Conservation (phyloP, 2,797 vertebrate species). For the Rallus crepitans region DNA sequence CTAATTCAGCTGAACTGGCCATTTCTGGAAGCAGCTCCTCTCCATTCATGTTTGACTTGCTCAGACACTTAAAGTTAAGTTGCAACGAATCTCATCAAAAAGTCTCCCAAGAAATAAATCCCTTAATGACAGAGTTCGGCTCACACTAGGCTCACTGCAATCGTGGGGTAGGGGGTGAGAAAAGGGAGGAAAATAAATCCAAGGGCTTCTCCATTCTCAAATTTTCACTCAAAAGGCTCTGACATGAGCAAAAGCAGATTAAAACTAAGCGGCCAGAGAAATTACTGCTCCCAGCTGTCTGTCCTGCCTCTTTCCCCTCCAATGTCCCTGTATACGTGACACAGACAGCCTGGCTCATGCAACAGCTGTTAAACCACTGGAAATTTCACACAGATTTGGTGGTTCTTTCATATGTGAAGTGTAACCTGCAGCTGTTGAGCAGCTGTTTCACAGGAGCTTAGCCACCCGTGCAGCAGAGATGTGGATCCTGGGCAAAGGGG, state of each 20-base stretch:
- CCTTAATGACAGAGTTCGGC: not conserved
- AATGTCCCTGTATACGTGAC: not conserved
- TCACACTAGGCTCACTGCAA: not conserved
- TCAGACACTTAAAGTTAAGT: not conserved
- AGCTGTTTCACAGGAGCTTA: conserved; percentile 24
- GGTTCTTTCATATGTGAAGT: conserved; percentile 48
- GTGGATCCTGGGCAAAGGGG: not conserved
- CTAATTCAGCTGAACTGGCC: not conserved
- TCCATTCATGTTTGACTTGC: not conserved
- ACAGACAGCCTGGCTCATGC: conserved; percentile 66
- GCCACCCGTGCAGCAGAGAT: not conserved
- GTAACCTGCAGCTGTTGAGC: conserved; percentile 62
- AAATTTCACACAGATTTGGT: conserved; percentile 69
- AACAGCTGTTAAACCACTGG: conserved; percentile 70
- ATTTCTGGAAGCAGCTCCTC: not conserved
- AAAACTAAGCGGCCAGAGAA: not conserved
- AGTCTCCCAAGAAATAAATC: not conserved
- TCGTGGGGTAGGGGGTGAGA: not conserved
- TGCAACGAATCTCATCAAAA: not conserved
- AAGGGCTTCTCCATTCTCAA: not conserved
- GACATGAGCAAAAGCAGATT: conserved; percentile 2
- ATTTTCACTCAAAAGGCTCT: not conserved
- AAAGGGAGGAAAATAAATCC: not conserved
- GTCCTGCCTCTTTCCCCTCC: not conserved
- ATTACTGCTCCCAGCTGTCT: conserved; percentile 59